phyloP scores from a whole-genome alignment of 2,888 invertebrate genomes.

The Agapostemon virescens region DNA sequence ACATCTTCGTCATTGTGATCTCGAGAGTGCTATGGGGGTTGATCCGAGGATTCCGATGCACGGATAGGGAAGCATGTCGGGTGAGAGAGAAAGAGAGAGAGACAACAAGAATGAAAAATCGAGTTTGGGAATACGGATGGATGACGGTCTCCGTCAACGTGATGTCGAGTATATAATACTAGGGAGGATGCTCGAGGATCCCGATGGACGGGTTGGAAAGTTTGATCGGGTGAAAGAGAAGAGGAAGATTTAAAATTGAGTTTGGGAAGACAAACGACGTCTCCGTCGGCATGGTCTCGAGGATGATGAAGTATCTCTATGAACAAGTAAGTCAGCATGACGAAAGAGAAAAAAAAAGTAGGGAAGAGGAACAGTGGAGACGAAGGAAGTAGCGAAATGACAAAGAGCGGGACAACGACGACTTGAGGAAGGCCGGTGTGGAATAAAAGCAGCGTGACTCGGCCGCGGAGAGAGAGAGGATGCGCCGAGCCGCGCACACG shows the following conservation, averaged over 20 bases:
- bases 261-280: not conserved
- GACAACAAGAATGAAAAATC: too few species aligned
- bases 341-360: constrained; percentile 22
- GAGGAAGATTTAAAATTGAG: not conserved
- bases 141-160: too few species aligned
- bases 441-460: constrained; percentile 50
- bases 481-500: constrained; percentile 65
- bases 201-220: too few species aligned
- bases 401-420: not conserved
- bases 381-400: constrained; percentile 22
- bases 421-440: constrained; percentile 33
- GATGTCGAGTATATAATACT: too few species aligned
- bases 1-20: constrained; percentile 16
- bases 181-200: too few species aligned
- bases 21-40: too few species aligned
- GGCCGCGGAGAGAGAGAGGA: constrained; percentile 47
- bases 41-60: too few species aligned
- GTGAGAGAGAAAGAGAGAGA: too few species aligned
- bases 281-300: constrained; percentile 18
- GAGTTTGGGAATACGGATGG: too few species aligned
- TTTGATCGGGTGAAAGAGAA: too few species aligned
- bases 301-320: constrained; percentile 17
- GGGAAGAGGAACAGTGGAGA: not conserved
- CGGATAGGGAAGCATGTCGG: too few species aligned
- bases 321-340: constrained; percentile 30